A percentile compares a stretch with the other conserved stretches of the same genome.
Conservation (phyloP, 2,888 invertebrate genomes). For the Melanotus villosus region DNA sequence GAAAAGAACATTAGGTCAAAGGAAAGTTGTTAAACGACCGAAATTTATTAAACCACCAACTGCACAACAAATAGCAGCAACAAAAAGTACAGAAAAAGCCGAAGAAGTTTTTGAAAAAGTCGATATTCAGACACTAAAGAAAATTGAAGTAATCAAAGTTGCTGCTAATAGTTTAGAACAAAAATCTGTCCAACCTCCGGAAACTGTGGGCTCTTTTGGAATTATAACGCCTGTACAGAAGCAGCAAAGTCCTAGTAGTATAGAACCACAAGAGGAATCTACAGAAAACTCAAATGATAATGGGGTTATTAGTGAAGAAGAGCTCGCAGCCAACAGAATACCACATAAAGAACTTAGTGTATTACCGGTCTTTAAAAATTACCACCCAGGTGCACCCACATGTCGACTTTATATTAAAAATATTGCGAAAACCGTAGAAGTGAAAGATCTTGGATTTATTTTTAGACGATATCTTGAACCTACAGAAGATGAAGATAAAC, state of each 20-base stretch:
- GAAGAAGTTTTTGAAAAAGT: constrained; percentile 73
- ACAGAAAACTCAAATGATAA: constrained; percentile 31
- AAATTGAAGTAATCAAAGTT: constrained; percentile 72
- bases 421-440: constrained; percentile 84
- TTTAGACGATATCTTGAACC: constrained; percentile 77
- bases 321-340: constrained; percentile 79
- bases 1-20: constrained; percentile 68
- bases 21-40: constrained; percentile 70
- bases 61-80: constrained; percentile 53
- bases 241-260: constrained; percentile 69
- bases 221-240: constrained; percentile 52
- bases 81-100: constrained; percentile 64
- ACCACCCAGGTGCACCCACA: constrained; percentile 84
- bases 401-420: constrained; percentile 94
- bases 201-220: constrained; percentile 59
- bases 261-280: constrained; percentile 70
- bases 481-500: constrained; percentile 56
- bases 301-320: constrained; percentile 73
- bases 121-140: constrained; percentile 67
- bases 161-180: constrained; percentile 60
- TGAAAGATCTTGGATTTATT: constrained; percentile 81
- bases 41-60: constrained; percentile 69
- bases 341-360: constrained; percentile 79
- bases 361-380: constrained; percentile 88
- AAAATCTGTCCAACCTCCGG: constrained; percentile 36